Conservation (phyloP, 2,888 invertebrate genomes). For the Leucophora obtusa region DNA sequence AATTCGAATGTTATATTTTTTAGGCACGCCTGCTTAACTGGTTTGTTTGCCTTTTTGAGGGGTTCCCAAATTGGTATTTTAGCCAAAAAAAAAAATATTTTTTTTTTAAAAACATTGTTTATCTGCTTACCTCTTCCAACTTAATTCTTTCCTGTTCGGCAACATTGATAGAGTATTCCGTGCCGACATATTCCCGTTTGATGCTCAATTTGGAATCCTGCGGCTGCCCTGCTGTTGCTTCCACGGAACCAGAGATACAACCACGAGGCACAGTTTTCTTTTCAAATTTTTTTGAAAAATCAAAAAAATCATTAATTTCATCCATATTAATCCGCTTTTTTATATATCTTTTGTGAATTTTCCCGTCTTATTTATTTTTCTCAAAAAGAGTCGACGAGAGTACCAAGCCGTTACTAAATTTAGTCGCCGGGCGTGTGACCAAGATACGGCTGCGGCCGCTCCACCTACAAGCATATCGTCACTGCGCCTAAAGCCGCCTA, state of each 20-base stretch:
- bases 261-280: constrained; percentile 68
- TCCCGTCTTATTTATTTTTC: too few relatives aligned
- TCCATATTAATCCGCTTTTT: constrained; percentile 70
- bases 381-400: too few relatives aligned
- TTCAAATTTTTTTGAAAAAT: constrained; percentile 75
- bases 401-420: too few relatives aligned
- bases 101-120: background rate
- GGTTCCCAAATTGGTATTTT: too few relatives aligned
- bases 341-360: too few relatives aligned
- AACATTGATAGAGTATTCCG: constrained; percentile 70
- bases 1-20: too few relatives aligned
- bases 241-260: constrained; percentile 66
- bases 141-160: constrained; percentile 69
- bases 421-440: too few relatives aligned
- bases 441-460: too few relatives aligned
- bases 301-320: constrained; percentile 75
- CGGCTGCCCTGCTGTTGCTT: constrained; percentile 43
- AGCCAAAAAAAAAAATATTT: background rate
- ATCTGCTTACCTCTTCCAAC: constrained; percentile 69
- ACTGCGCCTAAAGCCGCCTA: too few relatives aligned
- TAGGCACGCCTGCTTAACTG: too few relatives aligned
- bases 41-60: too few relatives aligned
- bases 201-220: constrained; percentile 64
- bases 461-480: too few relatives aligned
- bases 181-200: constrained; percentile 71